These are phyloP conservation scores for Meloidogyne floridensis DNA, from an alignment of 1,140 invertebrate genomes.

Conservation along the genomic window DNA sequence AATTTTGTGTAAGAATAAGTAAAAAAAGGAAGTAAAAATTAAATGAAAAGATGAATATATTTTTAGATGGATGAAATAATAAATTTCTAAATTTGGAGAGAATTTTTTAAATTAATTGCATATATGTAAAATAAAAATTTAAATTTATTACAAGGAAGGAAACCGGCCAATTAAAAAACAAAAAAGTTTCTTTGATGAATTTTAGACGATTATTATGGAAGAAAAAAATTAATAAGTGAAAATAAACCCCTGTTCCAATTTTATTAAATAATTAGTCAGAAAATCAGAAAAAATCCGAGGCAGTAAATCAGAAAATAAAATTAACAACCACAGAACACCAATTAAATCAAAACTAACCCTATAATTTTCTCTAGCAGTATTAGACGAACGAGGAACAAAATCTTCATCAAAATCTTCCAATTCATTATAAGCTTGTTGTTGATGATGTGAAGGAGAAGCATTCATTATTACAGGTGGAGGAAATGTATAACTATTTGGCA, in stretches of 20 bases:
- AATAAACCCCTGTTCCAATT: too few species aligned
- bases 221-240: too few species aligned
- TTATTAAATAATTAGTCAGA: too few species aligned
- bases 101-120: background rate
- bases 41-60: constrained; percentile 6
- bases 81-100: background rate
- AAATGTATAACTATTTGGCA: constrained; percentile 28
- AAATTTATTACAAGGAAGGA: background rate
- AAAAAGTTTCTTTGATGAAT: background rate
- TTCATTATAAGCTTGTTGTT: constrained; percentile 25
- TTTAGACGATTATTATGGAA: too few species aligned
- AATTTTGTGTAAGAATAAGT: background rate
- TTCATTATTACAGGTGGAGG: constrained; percentile 29
- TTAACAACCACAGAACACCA: too few species aligned
- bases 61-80: background rate
- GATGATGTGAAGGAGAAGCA: constrained; percentile 21
- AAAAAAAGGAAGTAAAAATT: background rate
- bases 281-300: too few species aligned
- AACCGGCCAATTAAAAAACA: background rate
- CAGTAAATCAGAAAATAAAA: too few species aligned
- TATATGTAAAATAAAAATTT: background rate
- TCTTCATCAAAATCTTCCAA: constrained; percentile 42
- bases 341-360: constrained; percentile 2
- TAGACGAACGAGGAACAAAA: constrained; percentile 38
- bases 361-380: constrained; percentile 1